Percentiles rank a stretch among this genome's conserved stretches.
Evolutionary conservation across 1,140 invertebrate genomes (phyloP).

Genomic region (Drosophila orosa): DNA sequence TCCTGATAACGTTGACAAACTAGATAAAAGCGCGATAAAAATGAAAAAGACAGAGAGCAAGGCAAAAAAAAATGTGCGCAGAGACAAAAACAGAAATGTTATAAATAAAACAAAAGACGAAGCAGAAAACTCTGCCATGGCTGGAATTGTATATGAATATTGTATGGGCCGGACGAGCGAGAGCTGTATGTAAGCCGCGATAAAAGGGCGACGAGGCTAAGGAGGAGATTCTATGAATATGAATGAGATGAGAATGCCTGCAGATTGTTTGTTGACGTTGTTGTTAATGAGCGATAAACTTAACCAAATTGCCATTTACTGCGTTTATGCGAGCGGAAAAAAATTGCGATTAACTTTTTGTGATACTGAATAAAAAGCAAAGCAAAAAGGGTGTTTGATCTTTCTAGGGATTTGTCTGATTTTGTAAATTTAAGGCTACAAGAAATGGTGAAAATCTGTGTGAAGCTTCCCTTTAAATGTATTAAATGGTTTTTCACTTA

Average conservation of each 20-base stretch:
- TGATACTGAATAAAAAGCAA: not conserved
- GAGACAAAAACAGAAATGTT: conserved; percentile 48
- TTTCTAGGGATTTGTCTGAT: not conserved
- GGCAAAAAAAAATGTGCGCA: conserved; percentile 51
- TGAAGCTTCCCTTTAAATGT: not conserved
- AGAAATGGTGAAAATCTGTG: not conserved
- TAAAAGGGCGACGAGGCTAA: not conserved
- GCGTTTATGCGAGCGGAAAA: conserved; percentile 13
- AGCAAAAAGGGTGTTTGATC: not conserved
- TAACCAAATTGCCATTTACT: conserved; percentile 38
- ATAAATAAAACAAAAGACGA: conserved; percentile 73
- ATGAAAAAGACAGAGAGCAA: conserved; percentile 53
- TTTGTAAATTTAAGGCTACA: not conserved
- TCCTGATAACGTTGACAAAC: conserved; percentile 78
- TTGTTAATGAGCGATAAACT: conserved; percentile 63
- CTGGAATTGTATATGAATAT: conserved; percentile 64
- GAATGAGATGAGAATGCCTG: conserved; percentile 55
- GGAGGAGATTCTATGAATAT: conserved; percentile 59
- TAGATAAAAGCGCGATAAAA: conserved; percentile 82
- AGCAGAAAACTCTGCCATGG: conserved; percentile 10
- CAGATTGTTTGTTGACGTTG: conserved; percentile 44
- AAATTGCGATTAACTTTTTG: conserved; percentile 12
- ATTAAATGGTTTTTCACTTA: not conserved
- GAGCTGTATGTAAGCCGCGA: conserved; percentile 20
- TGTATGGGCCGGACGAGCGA: conserved; percentile 39